These are phyloP conservation scores for Odocoileus hemionus DNA, from an alignment of 2,113 vertebrate species.

Conservation along the genomic window DNA sequence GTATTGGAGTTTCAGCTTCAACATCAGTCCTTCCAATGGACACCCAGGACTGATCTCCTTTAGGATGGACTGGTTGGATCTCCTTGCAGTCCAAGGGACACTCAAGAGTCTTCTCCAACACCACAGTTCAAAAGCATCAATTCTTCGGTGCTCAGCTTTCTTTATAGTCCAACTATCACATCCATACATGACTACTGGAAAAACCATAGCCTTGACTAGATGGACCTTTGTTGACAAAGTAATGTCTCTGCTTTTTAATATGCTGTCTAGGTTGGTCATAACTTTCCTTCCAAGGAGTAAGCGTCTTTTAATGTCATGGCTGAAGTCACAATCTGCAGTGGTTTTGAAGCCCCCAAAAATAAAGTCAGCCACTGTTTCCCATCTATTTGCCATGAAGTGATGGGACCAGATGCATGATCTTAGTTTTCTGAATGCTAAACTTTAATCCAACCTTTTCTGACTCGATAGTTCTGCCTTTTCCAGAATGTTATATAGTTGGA, in stretches of 20 bases:
- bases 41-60: not conserved
- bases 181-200: not conserved
- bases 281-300: not conserved
- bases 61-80: not conserved
- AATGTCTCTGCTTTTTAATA: not conserved
- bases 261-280: not conserved
- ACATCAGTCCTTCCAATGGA: not conserved
- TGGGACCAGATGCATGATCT: accelerated
- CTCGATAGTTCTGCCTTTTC: not conserved
- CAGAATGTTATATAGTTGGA: not conserved
- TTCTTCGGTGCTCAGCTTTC: not conserved
- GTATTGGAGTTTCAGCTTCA: not conserved
- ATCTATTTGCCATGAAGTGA: not conserved
- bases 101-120: not conserved
- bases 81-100: not conserved
- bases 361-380: not conserved
- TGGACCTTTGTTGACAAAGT: not conserved
- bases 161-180: not conserved
- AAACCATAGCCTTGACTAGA: not conserved
- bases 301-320: not conserved
- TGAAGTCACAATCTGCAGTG: not conserved
- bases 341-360: not conserved
- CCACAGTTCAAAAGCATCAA: not conserved
- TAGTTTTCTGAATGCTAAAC: not conserved
- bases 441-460: not conserved